A percentile compares a stretch with the other conserved stretches of the same genome.
These are phyloP conservation scores for Pristiophorus japonicus DNA, from an alignment of 2,113 vertebrate species.

Conservation along the genomic window DNA sequence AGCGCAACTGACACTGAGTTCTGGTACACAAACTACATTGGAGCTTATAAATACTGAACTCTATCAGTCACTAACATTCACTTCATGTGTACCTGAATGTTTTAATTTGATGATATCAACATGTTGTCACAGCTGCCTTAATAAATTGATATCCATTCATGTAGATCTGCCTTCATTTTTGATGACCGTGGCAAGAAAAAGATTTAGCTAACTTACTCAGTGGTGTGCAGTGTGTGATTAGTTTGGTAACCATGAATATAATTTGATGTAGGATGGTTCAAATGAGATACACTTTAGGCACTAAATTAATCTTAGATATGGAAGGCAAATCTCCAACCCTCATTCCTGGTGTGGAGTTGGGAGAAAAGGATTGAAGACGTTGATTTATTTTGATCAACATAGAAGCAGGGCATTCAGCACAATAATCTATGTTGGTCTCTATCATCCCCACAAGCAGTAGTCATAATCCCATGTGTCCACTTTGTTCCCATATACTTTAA, in stretches of 20 bases:
- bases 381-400: not conserved
- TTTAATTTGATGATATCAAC: conserved; percentile 14
- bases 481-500: not conserved
- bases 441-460: not conserved
- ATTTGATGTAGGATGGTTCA: not conserved
- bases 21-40: not conserved
- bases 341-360: not conserved
- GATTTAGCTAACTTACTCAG: not conserved
- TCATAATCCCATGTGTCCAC: not conserved
- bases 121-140: not conserved
- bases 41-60: not conserved
- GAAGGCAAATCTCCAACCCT: not conserved
- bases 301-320: not conserved
- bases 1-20: not conserved
- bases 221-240: not conserved
- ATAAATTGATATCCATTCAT: not conserved
- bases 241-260: not conserved
- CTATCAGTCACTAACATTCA: not conserved
- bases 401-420: not conserved
- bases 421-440: not conserved
- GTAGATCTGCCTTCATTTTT: not conserved
- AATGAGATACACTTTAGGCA: not conserved
- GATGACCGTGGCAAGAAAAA: not conserved
- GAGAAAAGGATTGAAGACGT: not conserved
- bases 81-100: not conserved